phyloP scores from a whole-genome alignment of 1,140 invertebrate genomes.

The Steinernema khuongi region DNA sequence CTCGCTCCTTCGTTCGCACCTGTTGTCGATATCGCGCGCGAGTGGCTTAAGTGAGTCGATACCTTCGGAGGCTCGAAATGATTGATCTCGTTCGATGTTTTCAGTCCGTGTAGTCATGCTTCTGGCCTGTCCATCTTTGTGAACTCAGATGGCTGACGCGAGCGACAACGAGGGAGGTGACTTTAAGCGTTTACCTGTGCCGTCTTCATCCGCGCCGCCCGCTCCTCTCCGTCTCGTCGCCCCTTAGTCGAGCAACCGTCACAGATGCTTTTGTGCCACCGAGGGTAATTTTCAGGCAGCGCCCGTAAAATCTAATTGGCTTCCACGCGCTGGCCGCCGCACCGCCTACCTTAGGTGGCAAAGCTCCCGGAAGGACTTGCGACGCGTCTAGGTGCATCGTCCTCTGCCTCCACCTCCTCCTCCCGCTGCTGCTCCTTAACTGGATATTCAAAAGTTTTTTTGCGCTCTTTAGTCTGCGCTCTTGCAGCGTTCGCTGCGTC shows the following conservation, averaged over 20 bases:
- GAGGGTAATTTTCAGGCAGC: neutral
- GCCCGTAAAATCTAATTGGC: neutral
- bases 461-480: neutral
- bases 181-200: neutral
- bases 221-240: neutral
- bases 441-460: neutral
- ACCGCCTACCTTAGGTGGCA: too few relatives aligned
- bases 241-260: neutral
- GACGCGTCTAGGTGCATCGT: neutral
- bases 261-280: neutral
- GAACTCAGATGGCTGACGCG: neutral
- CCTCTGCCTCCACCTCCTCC: neutral
- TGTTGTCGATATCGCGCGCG: neutral
- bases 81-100: neutral
- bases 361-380: too few relatives aligned
- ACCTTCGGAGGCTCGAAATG: neutral
- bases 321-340: too few relatives aligned
- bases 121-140: neutral
- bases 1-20: constrained; percentile 7
- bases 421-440: neutral
- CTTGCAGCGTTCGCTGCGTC: neutral
- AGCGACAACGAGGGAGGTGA: neutral
- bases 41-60: constrained; percentile 8
- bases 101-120: neutral
- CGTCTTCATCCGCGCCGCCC: neutral